Evolutionary conservation across 2,113 vertebrate species (phyloP), one percentile per base, ranked within the genome.

Genomic region (Plectropomus leopardus): DNA sequence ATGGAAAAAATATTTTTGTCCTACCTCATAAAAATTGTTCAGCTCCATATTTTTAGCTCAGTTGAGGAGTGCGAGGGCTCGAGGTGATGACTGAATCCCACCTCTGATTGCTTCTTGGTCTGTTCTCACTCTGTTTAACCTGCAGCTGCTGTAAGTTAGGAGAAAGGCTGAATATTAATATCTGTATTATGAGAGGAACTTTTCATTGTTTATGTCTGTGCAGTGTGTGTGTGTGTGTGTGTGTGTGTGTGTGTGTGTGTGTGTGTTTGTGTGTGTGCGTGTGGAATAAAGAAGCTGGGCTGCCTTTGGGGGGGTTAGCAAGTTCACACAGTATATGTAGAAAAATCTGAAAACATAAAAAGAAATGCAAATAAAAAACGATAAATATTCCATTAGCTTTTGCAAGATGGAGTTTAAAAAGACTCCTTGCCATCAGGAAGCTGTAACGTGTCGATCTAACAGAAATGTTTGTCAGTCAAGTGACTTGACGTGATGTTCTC

Each of bases 81-180:
- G 7, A 30, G 36, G 51, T 32, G 47, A 16, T 16, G 64, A 23
- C 21, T 50, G 48, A 50, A 11, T n/a, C 48, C 4, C 48, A 23
- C 48, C 48, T 23, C 21, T 8, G n/a, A 51, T 51, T 51, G 48
- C 50, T 21, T 48, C 28, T 76, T 40, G 57, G 26, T 36, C 26
- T 32, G 24, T 28, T 74, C 30, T 50, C 44, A 15, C 16, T 51
- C 47, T 17, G 23, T 42, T 64, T 6, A 34, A 45, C 28, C 61
- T 48, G 47, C 64, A 23, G 44, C 10, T 6, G 10, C 51, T 67
- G 51, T 7, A 45, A 54, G 10, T 24, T 23, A 24, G 47, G 28
- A 42, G 55, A 4, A 23, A 50, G 26, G 19, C 26, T 23, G 55
- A 78, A 69, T 30, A 44, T 60, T 51, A 15, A 36, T 58, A 59